Percentiles rank a stretch among this genome's conserved stretches.
Evolutionary conservation across 2,888 invertebrate genomes (phyloP).

Genomic region (Athrips mouffetella): DNA sequence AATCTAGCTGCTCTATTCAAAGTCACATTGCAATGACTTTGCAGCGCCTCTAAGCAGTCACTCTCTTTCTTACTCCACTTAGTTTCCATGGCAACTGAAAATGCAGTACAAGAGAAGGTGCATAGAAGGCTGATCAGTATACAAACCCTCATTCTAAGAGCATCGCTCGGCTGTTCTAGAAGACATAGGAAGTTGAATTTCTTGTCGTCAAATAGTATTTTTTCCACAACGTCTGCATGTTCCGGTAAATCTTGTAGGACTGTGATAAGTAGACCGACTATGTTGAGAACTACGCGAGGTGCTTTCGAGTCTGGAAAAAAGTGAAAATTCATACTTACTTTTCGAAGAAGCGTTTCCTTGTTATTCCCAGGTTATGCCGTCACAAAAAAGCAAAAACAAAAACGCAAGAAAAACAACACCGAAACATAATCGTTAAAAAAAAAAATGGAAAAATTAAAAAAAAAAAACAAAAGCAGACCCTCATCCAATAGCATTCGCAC

Average conservation of each 20-base stretch:
- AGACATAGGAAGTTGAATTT: slow-evolving; percentile 74
- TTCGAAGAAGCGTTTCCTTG: not conserved
- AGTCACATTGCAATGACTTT: slow-evolving; percentile 79
- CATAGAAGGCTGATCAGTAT: slow-evolving; percentile 84
- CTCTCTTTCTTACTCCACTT: slow-evolving; percentile 81
- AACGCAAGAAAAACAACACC: not conserved
- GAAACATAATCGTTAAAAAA: not conserved
- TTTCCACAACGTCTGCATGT: slow-evolving; percentile 86
- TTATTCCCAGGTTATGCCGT: not conserved
- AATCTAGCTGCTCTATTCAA: slow-evolving; percentile 79
- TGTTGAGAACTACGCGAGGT: slow-evolving; percentile 81
- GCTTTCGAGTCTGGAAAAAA: slow-evolving; percentile 69
- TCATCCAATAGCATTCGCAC: no score
- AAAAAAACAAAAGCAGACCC: no score
- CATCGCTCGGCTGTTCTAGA: slow-evolving; percentile 77
- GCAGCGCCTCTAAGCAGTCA: slow-evolving; percentile 78
- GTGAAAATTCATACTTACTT: slow-evolving; percentile 24
- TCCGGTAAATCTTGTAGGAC: slow-evolving; percentile 86
- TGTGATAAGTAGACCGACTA: slow-evolving; percentile 85
- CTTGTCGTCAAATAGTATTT: slow-evolving; percentile 79
- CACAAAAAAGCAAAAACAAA: not conserved
- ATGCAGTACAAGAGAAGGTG: slow-evolving; percentile 81
- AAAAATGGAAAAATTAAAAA: no score
- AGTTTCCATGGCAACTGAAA: slow-evolving; percentile 74
- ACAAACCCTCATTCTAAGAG: slow-evolving; percentile 82